These are phyloP conservation scores for Margarornis squamiger DNA, from an alignment of 2,797 vertebrate genomes.

Conservation along the genomic window DNA sequence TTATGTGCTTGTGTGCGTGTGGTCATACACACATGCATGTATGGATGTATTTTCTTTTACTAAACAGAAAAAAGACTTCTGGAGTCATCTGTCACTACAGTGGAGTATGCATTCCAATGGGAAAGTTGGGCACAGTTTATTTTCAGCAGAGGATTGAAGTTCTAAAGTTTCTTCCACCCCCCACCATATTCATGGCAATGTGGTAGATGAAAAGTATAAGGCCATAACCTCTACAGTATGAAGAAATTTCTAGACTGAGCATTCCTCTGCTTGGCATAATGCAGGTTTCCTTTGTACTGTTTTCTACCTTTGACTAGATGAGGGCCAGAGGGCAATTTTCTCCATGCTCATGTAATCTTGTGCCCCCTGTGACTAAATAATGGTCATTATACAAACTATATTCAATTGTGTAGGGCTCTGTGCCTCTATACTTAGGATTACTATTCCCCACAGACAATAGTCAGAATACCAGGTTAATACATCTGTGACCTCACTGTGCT, in stretches of 20 bases:
- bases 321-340: slow-evolving; percentile 82
- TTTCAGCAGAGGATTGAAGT: slow-evolving; percentile 30
- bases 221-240: slow-evolving; percentile 57
- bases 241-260: slow-evolving; percentile 68
- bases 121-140: slow-evolving; percentile 3
- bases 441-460: slow-evolving; percentile 67
- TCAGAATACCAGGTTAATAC: slow-evolving; percentile 78
- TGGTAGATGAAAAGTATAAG: slow-evolving; percentile 60
- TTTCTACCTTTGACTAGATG: slow-evolving; percentile 74
- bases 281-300: slow-evolving; percentile 70
- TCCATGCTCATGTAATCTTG: slow-evolving; percentile 76
- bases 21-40: fast-evolving
- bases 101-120: neutral
- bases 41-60: neutral
- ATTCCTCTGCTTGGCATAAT: slow-evolving; percentile 76
- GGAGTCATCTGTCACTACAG: neutral
- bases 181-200: slow-evolving; percentile 33
- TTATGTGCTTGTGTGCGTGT: neutral
- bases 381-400: slow-evolving; percentile 78
- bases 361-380: slow-evolving; percentile 81
- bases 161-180: neutral
- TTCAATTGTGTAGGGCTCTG: slow-evolving; percentile 70
- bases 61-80: neutral
- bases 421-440: slow-evolving; percentile 73
- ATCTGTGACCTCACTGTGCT: slow-evolving; percentile 75